Evolutionary conservation across 2,888 invertebrate genomes (phyloP).

Genomic region (Phortica magna): DNA sequence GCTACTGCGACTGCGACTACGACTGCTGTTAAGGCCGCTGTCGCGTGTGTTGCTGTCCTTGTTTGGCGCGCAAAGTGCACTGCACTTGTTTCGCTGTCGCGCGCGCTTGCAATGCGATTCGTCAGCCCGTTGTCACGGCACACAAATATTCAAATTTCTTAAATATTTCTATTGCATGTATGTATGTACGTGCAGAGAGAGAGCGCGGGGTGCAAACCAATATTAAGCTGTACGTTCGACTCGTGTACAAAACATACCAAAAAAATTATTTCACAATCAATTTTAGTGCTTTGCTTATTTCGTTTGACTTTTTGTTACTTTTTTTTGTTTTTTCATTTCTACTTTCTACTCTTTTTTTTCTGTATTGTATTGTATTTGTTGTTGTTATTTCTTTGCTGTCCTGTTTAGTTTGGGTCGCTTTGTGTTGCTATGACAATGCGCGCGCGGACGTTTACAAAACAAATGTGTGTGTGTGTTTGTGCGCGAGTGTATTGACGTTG

Average conservation of each 20-base stretch:
- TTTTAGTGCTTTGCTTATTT: constrained; percentile 14
- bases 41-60: constrained; percentile 56
- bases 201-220: constrained; percentile 29
- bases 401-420: constrained; percentile 35
- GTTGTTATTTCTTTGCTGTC: neutral
- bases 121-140: neutral
- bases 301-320: neutral
- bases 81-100: constrained; percentile 6
- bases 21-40: neutral
- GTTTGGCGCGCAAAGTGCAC: constrained; percentile 52
- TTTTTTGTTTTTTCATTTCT: neutral
- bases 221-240: neutral
- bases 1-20: neutral
- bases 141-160: constrained; percentile 43
- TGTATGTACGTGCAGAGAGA: neutral
- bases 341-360: neutral
- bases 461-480: neutral
- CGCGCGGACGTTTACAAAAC: constrained; percentile 55
- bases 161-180: constrained; percentile 31
- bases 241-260: neutral
- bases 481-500: neutral
- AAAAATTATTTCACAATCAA: constrained; percentile 31
- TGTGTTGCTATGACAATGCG: constrained; percentile 50
- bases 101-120: constrained; percentile 8
- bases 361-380: neutral